Evolutionary conservation across 2,888 invertebrate genomes (phyloP), one percentile per base, ranked within the genome.

Genomic region (Drosophila anomelani): DNA sequence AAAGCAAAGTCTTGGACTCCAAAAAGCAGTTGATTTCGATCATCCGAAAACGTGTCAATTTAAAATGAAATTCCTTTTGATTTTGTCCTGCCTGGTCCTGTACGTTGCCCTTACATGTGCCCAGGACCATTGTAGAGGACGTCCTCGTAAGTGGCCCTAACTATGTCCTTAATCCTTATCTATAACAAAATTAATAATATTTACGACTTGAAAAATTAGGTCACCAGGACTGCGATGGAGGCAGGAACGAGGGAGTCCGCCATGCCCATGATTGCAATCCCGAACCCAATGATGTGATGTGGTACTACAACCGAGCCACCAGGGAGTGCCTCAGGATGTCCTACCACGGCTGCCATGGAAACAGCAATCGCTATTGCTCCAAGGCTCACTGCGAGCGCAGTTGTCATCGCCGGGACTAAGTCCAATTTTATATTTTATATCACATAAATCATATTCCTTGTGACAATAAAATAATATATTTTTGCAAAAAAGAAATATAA

Each of bases 11-110:
- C 10, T 0, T 9, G 4, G 0, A 2, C 9, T n/a, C 0, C 4
- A n/a, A 9, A 20, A 59, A 53, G 57, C 69, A 80, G 64, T 78
- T 77, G 8, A 8, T 29, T 20, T 34, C 32, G 41, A 56, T 15
- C 26, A 29, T 10, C 9, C 15, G 36, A 26, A 32, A 32, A 6
- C 4, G 0, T 15, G 17, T 41, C 7, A 20, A 3, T 26, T 20
- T 13, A 66, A 13, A 15, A 80, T 78, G 78, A 78, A 80, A 43
- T 66, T 80, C 15, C n/a, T 75, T 32, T 26, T 63, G 6, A 13
- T 80, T 34, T 57, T 78, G 36, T 56, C 60, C 36, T 60, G 70
- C 20, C 39, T 78, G 7, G 62, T 57, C 3, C 39, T 80, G 13
- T 75, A 58, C 12, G 61, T 78, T 29, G 66, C 60, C 26, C 29